Evolutionary conservation across 2,113 vertebrate species (phyloP), one percentile per base, ranked within the genome.

Genomic region (Melanotaenia duboulayi): DNA sequence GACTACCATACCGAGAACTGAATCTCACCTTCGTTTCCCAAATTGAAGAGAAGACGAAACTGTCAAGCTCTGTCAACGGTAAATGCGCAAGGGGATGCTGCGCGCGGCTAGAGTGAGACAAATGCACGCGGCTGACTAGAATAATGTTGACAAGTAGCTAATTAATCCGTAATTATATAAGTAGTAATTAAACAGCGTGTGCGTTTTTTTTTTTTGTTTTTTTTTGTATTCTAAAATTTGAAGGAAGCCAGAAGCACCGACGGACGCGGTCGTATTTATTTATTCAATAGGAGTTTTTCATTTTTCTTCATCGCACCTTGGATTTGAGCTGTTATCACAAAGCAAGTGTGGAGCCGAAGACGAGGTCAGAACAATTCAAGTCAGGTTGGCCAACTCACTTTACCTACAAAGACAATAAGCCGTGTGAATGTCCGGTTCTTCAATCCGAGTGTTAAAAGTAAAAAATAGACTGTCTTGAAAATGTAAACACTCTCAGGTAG

Each of bases 331-430:
- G 54, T 51, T 25, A 28, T 5, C 54, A 73, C 74, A 70, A 79
- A 74, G 82, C 83, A 59, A 90, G 81, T 59, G 89, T 90, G 89
- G 89, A 90, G 76, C 83, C 81, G 80, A 81, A 76, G 84, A 82
- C 78, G 80, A 87, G 74, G 74, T 80, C 89, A 24, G 28, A 37
- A 67, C 65, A 44, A 48, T 50, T 64, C 54, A 13, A 77, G 52
- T 67, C 79, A 83, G 89, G 89, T 90, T 54, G 77, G 79, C 4
- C 4, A 8, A 19, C 20, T 23, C 25, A 8, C 12, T 22, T 24
- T 11, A 40, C 10, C 39, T 40, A 1, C 10, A 11, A 11, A 11
- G 39, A 11, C 11, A 40, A 11, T 40, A 40, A 40, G 39, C 39
- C 39, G 10, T 11, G 10, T 40, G 39, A 40, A 11, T 40, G 39